Evolutionary conservation across 1,140 invertebrate genomes (phyloP), one percentile per base, ranked within the genome.

Genomic region (Orius insidiosus): DNA sequence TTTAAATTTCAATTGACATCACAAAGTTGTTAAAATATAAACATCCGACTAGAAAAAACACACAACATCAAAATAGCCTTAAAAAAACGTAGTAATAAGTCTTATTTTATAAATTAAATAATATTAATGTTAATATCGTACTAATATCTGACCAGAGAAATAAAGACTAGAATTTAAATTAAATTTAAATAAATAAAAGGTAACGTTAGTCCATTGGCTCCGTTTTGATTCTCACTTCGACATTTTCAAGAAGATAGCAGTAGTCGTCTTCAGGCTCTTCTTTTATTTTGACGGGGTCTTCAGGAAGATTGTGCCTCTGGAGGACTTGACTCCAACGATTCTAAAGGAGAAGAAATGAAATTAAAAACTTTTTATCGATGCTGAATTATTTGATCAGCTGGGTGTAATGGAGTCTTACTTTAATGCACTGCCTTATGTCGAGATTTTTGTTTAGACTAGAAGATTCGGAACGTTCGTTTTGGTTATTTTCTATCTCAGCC

Each of bases 161-260:
- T 24, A 24, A 24, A 24, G 24, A 24, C 24, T 24, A 24, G 24
- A 24, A 4, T 24, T 24, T 24, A 24, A 24, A 24, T 24, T 4
- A 24, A 24, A 24, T 24, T 4, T 24, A 24, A 24, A 24, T 24
- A 24, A 24, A 24, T 24, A 24, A 24, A 24, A 24, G 24, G 24
- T 24, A 24, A 24, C 24, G 24, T 24, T 55, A 46, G 44, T 58
- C 55, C 16, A 39, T 46, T 8, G 54, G 54, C 47, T 58, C 57
- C 18, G 55, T 59, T 49, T 58, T 58, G 10, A 59, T 59, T 49
- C 55, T 57, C 5, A 59, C 57, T 51, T 59, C 57, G 1, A 59
- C 57, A 45, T 57, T 53, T 46, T 53, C 55, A 6, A 59, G 47
- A 13, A 58, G 49, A 33, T 55, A 41, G 45, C 38, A 49, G 35